phyloP scores from a whole-genome alignment of 1,140 invertebrate genomes.

The Apis laboriosa region DNA sequence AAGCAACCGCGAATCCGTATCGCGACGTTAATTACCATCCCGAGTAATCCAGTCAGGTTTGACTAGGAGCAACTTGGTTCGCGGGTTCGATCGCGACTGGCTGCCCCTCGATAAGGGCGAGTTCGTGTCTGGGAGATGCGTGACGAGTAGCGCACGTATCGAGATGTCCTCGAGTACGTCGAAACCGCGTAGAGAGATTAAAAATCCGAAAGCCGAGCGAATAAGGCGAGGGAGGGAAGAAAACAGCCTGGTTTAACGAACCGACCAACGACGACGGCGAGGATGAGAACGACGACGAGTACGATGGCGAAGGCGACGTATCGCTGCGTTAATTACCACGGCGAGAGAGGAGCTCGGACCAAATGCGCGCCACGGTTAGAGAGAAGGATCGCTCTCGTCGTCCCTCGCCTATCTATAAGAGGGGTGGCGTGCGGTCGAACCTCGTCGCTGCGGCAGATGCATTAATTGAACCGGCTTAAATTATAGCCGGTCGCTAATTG shows the following conservation, averaged over 20 bases:
- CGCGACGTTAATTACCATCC: constrained; percentile 1
- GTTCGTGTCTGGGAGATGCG: neutral
- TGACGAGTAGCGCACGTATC: neutral
- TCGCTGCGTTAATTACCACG: constrained; percentile 55
- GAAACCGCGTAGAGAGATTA: neutral
- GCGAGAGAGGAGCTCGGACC: neutral
- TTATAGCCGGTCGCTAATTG: constrained; percentile 79
- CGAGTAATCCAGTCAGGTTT: neutral
- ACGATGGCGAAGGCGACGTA: neutral
- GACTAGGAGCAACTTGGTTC: neutral
- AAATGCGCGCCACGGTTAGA: constrained; percentile 25
- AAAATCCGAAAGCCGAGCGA: neutral
- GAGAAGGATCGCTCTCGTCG: neutral
- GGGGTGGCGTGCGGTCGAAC: constrained; percentile 28
- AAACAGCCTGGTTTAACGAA: constrained; percentile 48
- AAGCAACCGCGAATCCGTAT: constrained; percentile 1
- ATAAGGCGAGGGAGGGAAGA: neutral
- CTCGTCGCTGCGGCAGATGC: constrained; percentile 62
- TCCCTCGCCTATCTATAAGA: constrained; percentile 27
- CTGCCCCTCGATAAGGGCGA: neutral
- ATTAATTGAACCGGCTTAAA: constrained; percentile 78
- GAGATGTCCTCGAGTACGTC: neutral
- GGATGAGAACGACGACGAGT: neutral
- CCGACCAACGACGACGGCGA: constrained; percentile 2
- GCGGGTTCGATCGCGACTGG: neutral